Evolutionary conservation across 1,140 invertebrate species (phyloP).

Genomic region (Musca domestica): DNA sequence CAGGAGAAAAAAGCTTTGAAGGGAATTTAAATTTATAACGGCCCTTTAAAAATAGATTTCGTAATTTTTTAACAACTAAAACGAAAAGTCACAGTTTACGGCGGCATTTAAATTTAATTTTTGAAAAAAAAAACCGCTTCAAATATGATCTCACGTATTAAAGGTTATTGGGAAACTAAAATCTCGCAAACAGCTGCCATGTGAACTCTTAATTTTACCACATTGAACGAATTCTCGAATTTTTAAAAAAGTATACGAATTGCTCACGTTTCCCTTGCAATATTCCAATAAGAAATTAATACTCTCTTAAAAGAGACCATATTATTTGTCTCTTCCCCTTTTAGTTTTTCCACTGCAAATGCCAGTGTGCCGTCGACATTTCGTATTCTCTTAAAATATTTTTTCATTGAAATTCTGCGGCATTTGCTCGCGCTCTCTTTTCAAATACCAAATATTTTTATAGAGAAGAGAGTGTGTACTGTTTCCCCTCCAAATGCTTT

Average conservation of each 20-base stretch:
- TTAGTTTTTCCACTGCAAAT: neutral
- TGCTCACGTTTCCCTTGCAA: neutral
- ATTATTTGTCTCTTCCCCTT: neutral
- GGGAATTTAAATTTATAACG: neutral
- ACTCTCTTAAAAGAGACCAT: slow-evolving; percentile 1
- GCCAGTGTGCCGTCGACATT: neutral
- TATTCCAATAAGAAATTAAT: neutral
- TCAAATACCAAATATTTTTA: neutral
- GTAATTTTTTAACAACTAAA: too few species aligned
- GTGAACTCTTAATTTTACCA: neutral
- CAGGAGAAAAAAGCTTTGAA: neutral
- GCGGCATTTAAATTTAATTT: slow-evolving; percentile 2
- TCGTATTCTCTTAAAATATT: neutral
- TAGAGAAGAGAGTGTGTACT: neutral
- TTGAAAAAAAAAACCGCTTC: neutral
- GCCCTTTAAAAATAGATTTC: neutral
- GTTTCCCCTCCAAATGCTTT: neutral
- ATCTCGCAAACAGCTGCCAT: neutral
- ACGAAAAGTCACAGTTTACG: neutral
- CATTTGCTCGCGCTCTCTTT: neutral
- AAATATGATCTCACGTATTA: slow-evolving; percentile 4
- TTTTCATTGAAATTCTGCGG: too few species aligned
- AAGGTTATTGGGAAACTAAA: neutral
- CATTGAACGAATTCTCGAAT: neutral
- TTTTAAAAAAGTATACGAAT: neutral